phyloP scores from a whole-genome alignment of 2,113 vertebrate genomes.

The Carassius auratus region DNA sequence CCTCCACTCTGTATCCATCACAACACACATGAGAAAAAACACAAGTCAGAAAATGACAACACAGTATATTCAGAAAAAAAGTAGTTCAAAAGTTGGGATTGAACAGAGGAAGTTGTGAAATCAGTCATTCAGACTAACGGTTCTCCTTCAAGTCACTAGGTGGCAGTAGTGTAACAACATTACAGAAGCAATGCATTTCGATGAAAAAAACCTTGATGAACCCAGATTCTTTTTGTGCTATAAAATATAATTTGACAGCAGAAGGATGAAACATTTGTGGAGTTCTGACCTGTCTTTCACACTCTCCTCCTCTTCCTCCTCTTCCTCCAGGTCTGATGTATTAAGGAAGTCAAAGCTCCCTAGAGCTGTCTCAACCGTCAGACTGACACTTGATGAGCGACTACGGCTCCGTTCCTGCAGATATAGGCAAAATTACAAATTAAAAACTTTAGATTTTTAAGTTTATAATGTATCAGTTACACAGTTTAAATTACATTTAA shows the following conservation, averaged over 20 bases:
- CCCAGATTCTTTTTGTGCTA: not conserved
- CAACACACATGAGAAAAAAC: slow-evolving; percentile 33
- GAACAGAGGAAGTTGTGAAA: not conserved
- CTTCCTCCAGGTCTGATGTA: slow-evolving; percentile 85
- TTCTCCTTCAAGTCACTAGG: slow-evolving; percentile 39
- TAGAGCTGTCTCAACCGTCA: slow-evolving; percentile 90
- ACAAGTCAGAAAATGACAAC: slow-evolving; percentile 4
- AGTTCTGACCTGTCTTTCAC: slow-evolving; percentile 60
- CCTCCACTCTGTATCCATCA: slow-evolving; percentile 26
- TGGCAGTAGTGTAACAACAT: slow-evolving; percentile 29
- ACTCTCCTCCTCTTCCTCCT: slow-evolving; percentile 63
- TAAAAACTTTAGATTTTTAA: not conserved
- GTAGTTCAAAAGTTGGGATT: not conserved
- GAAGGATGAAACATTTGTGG: not conserved
- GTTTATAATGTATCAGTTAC: not conserved
- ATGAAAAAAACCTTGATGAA: not conserved
- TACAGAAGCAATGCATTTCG: not conserved
- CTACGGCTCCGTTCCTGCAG: slow-evolving; percentile 81
- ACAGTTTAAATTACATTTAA: not conserved
- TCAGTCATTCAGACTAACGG: not conserved
- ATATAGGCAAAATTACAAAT: slow-evolving; percentile 36
- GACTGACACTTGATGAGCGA: slow-evolving; percentile 88
- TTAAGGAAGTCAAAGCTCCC: slow-evolving; percentile 97
- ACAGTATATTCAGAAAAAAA: not conserved
- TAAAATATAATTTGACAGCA: not conserved